Base-by-base conservation (phyloP, 2,797 vertebrate species). In the Falco cherrug region DNA sequence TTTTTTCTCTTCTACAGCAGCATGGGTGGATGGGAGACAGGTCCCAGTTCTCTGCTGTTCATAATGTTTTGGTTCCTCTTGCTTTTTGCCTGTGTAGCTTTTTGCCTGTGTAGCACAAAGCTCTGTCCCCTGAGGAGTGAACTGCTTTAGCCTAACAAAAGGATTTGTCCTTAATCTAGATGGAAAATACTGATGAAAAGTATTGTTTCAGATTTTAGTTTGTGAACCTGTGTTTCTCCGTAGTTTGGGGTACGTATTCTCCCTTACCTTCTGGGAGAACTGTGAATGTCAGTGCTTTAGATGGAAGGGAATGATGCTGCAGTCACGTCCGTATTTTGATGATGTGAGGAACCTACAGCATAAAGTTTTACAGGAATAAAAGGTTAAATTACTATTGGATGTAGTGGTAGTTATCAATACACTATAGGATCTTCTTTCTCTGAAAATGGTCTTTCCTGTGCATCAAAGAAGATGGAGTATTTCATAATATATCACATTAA, bases 251-350 rank as follows among this genome's bases (percentile, higher is more conserved):
- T 71, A 41, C 37, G 31, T 37, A n/a, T 51, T 61, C 24, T 84
- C 48, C 33, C 60, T 10, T 47, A 19, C 10, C 19, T 69, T 37
- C 56, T 78, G 31, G 45, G 56, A 74, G 35, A 60, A 14, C 61
- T 48, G 31, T 67, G 41, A 18, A 47, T 17, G 24, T 35, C 12
- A 48, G 14, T 35, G 35, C 31, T 70, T 70, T 26, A 43, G 41
- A 7, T 50, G 59, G 47, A 53, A 50, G 37, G 69, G 59, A 67
- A 15, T 8, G n/a, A 14, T 63, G 68, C 35, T 51, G 37, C 37
- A 4, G 13, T 41, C 9, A 0, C 0, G 0, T 31, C 80, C 1
- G 0, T 75, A 5, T 60, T 71, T 67, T 41, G 53, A 15, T 6
- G 31, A 16, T 19, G 24, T 67, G 31, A 67, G 48, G 47, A 83